Percentiles rank a stretch among this genome's conserved stretches.
phyloP scores from a whole-genome alignment of 1,140 invertebrate genomes.

The Bombus sibiricus region DNA sequence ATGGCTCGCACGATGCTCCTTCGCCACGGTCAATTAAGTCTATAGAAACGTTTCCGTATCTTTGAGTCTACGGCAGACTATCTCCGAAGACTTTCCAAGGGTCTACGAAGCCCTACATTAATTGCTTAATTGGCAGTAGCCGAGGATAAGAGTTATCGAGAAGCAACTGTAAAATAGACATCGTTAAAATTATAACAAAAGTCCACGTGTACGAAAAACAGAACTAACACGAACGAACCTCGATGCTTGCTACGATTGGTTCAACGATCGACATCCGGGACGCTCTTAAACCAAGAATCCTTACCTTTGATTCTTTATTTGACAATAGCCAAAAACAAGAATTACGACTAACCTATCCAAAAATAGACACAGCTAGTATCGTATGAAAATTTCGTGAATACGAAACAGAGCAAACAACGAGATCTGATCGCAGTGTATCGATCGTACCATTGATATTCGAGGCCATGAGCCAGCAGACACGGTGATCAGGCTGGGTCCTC shows the following conservation, averaged over 20 bases:
- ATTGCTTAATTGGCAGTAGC: slow-evolving; percentile 53
- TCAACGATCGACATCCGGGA: not conserved
- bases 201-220: not conserved
- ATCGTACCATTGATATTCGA: slow-evolving; percentile 8
- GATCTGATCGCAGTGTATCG: not conserved
- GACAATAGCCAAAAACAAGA: not conserved
- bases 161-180: not conserved
- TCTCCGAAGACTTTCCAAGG: slow-evolving; percentile 1
- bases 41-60: slow-evolving; percentile 53
- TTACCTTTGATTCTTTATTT: no score
- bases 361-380: not conserved
- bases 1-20: slow-evolving; percentile 37
- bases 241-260: no score
- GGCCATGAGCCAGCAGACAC: slow-evolving; percentile 57
- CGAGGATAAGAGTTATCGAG: slow-evolving; percentile 33
- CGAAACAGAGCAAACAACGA: not conserved
- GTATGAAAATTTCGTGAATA: not conserved
- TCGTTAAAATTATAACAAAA: not conserved
- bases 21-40: slow-evolving; percentile 50
- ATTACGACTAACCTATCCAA: not conserved
- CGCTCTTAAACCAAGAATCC: not conserved
- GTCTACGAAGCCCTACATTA: slow-evolving; percentile 1
- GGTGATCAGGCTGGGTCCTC: slow-evolving; percentile 17
- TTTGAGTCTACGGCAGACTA: slow-evolving; percentile 9
- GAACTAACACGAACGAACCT: not conserved